Base-by-base conservation (phyloP, 2,113 vertebrate species). In the Mesocricetus auratus region DNA sequence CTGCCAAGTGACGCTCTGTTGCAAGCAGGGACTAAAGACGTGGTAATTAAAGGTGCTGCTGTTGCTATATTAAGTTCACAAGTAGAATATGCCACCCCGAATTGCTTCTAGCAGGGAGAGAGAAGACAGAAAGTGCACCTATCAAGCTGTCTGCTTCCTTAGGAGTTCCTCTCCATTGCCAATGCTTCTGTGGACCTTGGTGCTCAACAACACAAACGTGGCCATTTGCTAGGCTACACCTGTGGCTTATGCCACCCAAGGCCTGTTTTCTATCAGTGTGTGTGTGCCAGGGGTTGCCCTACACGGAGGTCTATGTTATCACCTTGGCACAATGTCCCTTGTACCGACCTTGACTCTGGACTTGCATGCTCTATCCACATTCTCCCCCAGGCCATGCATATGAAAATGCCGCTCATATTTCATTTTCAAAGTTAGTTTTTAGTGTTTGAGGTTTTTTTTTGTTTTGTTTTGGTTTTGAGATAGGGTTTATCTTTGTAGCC, bases 21-120 rank as follows among this genome's bases (percentile, higher is more conserved):
- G 60, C 71, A 60, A 83, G 21, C 60, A 69, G 47, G 89, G 77
- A 94, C 92, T 86, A 39, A 77, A 79, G 71, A 78, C 26, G 21
- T 74, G 81, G 56, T 94, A 89, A 96, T 94, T 95, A 96, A 79
- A 91, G 60, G 95, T 71, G 89, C 62, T 66, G 21, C 16, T 0
- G 3, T 39, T 93, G 75, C 92, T 94, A 1, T 89, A 36, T 89
- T 89, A 92, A 62, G 64, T 64, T 12, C n/a, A 9, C 26, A 69
- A 42, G 66, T 47, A 64, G 88, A 69, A 19, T 36, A 45, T 24
- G 89, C 36, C 77, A 89, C 5, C 5, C 62, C 33, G 19, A 24
- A 26, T 17, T 58, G n/a, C 78, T 86, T 50, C 74, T 94, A 93
- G 77, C 66, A 29, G 88, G 94, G 74, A 75, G 90, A 82, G n/a